Evolutionary conservation across 2,797 vertebrate species (phyloP).

Genomic region (Hydrocynus forskahlii): DNA sequence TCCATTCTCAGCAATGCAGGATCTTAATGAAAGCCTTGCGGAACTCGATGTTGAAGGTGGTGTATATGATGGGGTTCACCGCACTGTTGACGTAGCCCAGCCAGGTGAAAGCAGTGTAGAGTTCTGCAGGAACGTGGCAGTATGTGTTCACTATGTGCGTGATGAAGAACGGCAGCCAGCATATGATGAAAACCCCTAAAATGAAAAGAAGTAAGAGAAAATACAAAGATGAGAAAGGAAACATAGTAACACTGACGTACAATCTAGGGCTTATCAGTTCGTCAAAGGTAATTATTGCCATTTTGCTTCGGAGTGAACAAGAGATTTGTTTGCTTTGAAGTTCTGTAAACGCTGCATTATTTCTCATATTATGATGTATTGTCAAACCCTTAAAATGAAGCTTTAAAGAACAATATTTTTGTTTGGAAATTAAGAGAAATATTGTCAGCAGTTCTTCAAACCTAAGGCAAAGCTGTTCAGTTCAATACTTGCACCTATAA

Average conservation of each 20-base stretch:
- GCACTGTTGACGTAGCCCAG: slow-evolving; percentile 98
- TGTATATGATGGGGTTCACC: slow-evolving; percentile 98
- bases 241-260: neutral
- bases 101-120: slow-evolving; percentile 98
- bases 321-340: no score
- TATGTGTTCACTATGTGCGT: slow-evolving; percentile 98
- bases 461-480: no score
- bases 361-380: no score
- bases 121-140: slow-evolving; percentile 89
- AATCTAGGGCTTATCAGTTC: neutral
- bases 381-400: no score
- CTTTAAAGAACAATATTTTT: no score
- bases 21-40: slow-evolving; percentile 99
- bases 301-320: no score
- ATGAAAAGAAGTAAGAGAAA: slow-evolving; percentile 34
- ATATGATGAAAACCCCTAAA: slow-evolving; percentile 98
- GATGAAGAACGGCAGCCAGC: slow-evolving; percentile 99
- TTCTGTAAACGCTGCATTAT: no score
- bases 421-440: no score
- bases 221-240: neutral
- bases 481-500: no score
- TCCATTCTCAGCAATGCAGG: slow-evolving; percentile 87
- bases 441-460: no score
- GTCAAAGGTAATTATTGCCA: no score
- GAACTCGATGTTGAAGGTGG: slow-evolving; percentile 98